Evolutionary conservation across 2,888 invertebrate genomes (phyloP).

Genomic region (Melangyna quadrimaculata): DNA sequence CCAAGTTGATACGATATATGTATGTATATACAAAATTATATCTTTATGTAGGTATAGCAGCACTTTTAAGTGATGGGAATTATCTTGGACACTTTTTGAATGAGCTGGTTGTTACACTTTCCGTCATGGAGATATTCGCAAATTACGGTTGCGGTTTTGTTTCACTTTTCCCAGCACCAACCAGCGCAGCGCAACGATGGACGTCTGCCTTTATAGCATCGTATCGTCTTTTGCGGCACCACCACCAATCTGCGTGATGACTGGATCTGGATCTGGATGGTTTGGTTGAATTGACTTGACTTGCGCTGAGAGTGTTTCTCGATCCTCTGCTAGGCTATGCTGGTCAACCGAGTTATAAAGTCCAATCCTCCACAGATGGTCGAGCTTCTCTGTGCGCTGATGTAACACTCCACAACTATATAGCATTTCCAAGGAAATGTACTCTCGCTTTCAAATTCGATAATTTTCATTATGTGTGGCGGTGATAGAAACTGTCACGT

Average conservation of each 20-base stretch:
- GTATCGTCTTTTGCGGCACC: constrained; percentile 16
- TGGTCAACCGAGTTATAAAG: constrained; percentile 58
- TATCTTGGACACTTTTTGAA: constrained; percentile 72
- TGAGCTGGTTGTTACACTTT: constrained; percentile 72
- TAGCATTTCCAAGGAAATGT: constrained; percentile 65
- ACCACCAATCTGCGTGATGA: neutral
- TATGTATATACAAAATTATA: neutral
- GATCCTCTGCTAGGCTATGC: constrained; percentile 35
- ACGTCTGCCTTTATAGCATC: constrained; percentile 17
- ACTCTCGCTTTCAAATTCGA: constrained; percentile 72
- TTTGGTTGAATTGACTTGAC: constrained; percentile 20
- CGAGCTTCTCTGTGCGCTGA: constrained; percentile 50
- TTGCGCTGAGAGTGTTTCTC: constrained; percentile 39
- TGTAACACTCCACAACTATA: constrained; percentile 2
- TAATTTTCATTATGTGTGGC: constrained; percentile 72
- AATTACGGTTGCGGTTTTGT: constrained; percentile 71
- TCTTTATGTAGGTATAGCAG: constrained; percentile 9
- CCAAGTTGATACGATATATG: constrained; percentile 31
- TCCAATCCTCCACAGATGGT: constrained; percentile 57
- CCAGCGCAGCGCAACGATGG: constrained; percentile 21
- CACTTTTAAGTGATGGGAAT: constrained; percentile 71
- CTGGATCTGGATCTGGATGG: constrained; percentile 14
- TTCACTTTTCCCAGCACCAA: constrained; percentile 69
- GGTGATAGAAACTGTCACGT: constrained; percentile 71
- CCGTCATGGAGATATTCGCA: constrained; percentile 72